A percentile compares a stretch with the other conserved stretches of the same genome.
phyloP scores from a whole-genome alignment of 2,113 vertebrate species.

The Lagenorhynchus albirostris region DNA sequence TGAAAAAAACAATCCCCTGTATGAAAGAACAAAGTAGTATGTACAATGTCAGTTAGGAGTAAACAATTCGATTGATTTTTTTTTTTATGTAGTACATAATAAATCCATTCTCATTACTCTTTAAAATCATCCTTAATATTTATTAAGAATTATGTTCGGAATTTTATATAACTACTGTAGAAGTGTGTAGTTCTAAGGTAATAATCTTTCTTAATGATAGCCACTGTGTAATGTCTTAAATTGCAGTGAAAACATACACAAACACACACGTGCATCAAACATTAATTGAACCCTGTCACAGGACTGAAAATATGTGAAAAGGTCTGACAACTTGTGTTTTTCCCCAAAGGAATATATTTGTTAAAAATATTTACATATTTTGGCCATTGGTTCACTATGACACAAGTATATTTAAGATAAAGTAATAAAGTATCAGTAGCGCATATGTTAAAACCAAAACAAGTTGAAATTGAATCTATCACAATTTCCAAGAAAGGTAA shows the following conservation, averaged over 20 bases:
- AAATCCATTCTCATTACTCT: conserved; percentile 49
- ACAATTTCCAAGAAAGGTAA: background rate
- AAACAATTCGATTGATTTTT: conserved; percentile 59
- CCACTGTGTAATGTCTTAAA: background rate
- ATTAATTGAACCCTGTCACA: background rate
- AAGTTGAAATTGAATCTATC: background rate
- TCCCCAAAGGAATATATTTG: background rate
- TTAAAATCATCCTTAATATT: conserved; percentile 61
- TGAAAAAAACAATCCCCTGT: background rate
- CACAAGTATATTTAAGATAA: background rate
- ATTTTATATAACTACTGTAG: conserved; percentile 57
- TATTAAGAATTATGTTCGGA: conserved; percentile 45
- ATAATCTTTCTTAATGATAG: conserved; percentile 55
- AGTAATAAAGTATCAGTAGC: background rate
- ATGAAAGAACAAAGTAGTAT: conserved; percentile 42
- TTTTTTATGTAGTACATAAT: conserved; percentile 28
- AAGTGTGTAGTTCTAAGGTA: conserved; percentile 18
- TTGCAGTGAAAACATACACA: background rate
- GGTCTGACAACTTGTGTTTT: background rate
- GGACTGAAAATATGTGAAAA: background rate
- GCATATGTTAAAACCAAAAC: background rate
- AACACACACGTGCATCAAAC: background rate
- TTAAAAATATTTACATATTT: background rate
- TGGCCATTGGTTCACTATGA: background rate
- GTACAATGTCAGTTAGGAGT: conserved; percentile 51